These are phyloP conservation scores for Rutpela maculata DNA, from an alignment of 2,888 invertebrate species.

Conservation along the genomic window DNA sequence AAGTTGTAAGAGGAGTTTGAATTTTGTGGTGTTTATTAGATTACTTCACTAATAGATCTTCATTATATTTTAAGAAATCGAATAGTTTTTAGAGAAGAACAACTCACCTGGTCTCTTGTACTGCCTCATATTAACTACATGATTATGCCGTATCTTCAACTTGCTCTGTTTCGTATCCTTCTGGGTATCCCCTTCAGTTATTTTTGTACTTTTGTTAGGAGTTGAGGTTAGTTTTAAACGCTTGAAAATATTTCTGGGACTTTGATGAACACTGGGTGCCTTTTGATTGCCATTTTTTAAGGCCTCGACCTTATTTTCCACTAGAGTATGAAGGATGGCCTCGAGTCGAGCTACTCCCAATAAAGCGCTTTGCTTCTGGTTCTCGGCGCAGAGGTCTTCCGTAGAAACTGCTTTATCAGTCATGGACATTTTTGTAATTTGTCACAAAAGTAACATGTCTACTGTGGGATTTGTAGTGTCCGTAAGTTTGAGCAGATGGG, in stretches of 20 bases:
- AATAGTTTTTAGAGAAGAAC: not conserved
- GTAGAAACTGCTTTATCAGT: constrained; percentile 85
- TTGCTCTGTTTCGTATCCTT: constrained; percentile 46
- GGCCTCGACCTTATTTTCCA: constrained; percentile 83
- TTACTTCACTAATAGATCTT: no score
- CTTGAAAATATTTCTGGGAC: constrained; percentile 70
- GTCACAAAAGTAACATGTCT: constrained; percentile 5
- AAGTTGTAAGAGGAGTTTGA: no score
- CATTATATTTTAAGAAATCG: no score
- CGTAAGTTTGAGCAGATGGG: not conserved
- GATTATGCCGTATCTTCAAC: constrained; percentile 15
- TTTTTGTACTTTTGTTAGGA: constrained; percentile 50
- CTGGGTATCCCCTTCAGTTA: constrained; percentile 47
- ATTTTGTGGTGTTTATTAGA: no score
- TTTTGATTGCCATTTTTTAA: constrained; percentile 75
- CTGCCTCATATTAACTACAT: constrained; percentile 48
- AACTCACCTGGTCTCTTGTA: constrained; percentile 54
- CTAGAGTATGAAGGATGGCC: constrained; percentile 82
- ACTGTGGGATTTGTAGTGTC: not conserved
- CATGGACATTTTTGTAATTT: constrained; percentile 59
- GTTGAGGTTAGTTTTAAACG: constrained; percentile 64
- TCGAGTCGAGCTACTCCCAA: constrained; percentile 80
- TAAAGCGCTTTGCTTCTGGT: constrained; percentile 65
- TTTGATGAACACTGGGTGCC: constrained; percentile 69
- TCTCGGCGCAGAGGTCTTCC: constrained; percentile 75